Conservation (phyloP, 2,888 invertebrate genomes). For the Acronicta psi region DNA sequence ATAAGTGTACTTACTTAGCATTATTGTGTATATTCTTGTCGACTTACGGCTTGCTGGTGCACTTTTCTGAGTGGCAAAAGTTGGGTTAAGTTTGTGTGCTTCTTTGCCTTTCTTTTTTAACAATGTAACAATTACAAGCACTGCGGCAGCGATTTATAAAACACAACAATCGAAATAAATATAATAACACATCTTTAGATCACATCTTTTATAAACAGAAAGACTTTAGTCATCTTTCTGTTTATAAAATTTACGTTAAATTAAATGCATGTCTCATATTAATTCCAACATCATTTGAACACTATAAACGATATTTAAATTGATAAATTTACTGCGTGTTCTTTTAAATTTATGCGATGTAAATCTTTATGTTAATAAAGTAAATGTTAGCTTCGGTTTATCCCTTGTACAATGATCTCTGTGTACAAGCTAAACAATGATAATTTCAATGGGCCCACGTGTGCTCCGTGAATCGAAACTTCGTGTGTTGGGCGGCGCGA, state of each 20-base stretch:
- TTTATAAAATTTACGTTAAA: slow-evolving; percentile 26
- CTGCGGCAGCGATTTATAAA: no score
- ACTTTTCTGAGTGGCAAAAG: slow-evolving; percentile 22
- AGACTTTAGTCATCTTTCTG: slow-evolving; percentile 35
- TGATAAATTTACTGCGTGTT: slow-evolving; percentile 48
- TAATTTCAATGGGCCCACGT: slow-evolving; percentile 78
- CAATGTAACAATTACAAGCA: no score
- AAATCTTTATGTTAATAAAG: slow-evolving; percentile 61
- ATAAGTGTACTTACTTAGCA: slow-evolving; percentile 54
- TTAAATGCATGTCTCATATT: slow-evolving; percentile 19
- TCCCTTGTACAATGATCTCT: slow-evolving; percentile 55
- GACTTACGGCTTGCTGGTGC: slow-evolving; percentile 37
- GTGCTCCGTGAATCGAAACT: slow-evolving; percentile 73
- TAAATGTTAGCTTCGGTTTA: slow-evolving; percentile 54
- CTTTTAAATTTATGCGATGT: slow-evolving; percentile 55
- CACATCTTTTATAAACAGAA: no score
- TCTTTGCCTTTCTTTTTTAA: not conserved
- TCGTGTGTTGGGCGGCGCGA: slow-evolving; percentile 68
- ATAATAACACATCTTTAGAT: no score
- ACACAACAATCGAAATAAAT: no score
- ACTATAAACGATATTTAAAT: slow-evolving; percentile 35
- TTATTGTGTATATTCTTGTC: slow-evolving; percentile 50
- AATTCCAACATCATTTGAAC: slow-evolving; percentile 26
- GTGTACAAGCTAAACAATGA: slow-evolving; percentile 77
- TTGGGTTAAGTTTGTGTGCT: not conserved